phyloP scores from a whole-genome alignment of 2,888 invertebrate species.

The Apamea anceps region DNA sequence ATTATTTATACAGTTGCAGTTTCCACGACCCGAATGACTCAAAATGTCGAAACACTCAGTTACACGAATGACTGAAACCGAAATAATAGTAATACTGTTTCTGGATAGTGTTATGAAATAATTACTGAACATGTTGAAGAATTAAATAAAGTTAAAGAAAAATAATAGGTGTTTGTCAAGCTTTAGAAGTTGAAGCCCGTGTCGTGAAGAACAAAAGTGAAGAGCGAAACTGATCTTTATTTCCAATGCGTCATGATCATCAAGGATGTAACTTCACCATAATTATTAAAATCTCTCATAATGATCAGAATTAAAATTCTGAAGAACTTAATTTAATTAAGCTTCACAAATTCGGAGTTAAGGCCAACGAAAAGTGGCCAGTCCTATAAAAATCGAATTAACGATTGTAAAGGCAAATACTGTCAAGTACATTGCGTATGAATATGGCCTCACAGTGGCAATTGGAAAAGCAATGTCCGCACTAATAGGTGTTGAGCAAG shows the following conservation, averaged over 20 bases:
- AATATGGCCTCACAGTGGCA: slow-evolving; percentile 72
- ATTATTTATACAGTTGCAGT: slow-evolving; percentile 57
- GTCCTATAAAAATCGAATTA: slow-evolving; percentile 46
- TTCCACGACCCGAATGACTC: slow-evolving; percentile 33
- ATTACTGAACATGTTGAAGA: not conserved
- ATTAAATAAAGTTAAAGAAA: not conserved
- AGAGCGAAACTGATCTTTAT: not conserved
- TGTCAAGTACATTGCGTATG: slow-evolving; percentile 45
- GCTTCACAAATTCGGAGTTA: not conserved
- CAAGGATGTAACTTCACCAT: not conserved
- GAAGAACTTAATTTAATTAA: slow-evolving; percentile 1
- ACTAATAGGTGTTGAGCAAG: slow-evolving; percentile 75
- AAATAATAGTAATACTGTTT: slow-evolving; percentile 34
- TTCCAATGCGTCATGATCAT: not conserved
- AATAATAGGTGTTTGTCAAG: not conserved
- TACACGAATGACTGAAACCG: slow-evolving; percentile 30
- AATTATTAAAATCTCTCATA: not conserved
- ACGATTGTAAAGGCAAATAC: slow-evolving; percentile 53
- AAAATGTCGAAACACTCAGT: slow-evolving; percentile 41
- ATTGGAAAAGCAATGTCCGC: slow-evolving; percentile 68
- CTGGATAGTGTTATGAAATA: not conserved
- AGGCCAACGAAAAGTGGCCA: slow-evolving; percentile 20
- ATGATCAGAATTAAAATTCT: not conserved
- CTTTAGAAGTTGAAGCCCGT: too few species aligned
- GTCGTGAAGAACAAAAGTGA: not conserved